Conservation (phyloP, 2,797 vertebrate species). For the Ptychadena robeensis region DNA sequence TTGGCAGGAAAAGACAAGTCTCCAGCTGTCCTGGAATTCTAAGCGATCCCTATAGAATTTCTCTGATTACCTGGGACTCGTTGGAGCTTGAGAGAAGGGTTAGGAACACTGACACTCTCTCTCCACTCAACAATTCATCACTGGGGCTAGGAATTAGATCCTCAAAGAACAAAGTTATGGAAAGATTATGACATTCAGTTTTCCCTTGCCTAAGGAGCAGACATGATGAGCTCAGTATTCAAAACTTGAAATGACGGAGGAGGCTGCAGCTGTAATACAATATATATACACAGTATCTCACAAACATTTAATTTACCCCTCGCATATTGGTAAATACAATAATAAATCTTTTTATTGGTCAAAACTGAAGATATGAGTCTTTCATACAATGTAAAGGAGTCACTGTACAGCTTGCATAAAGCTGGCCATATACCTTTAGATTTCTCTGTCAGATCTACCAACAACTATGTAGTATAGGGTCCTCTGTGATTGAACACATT, state of each 20-base stretch:
- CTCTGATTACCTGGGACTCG: slow-evolving; percentile 66
- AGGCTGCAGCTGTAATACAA: not conserved
- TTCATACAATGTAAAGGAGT: too few species aligned
- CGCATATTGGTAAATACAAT: too few species aligned
- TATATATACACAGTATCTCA: too few species aligned
- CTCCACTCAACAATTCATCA: not conserved
- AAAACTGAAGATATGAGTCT: too few species aligned
- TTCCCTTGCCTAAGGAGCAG: not conserved
- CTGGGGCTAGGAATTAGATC: not conserved
- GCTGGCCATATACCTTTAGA: too few species aligned
- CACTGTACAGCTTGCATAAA: too few species aligned
- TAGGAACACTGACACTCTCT: slow-evolving; percentile 29
- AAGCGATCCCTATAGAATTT: slow-evolving; percentile 65
- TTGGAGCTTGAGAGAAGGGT: slow-evolving; percentile 54
- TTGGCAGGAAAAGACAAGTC: slow-evolving; percentile 65
- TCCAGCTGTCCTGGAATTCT: slow-evolving; percentile 67
- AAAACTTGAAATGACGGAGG: not conserved
- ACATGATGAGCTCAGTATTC: not conserved
- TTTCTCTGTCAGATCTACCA: too few species aligned
- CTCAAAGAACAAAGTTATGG: not conserved
- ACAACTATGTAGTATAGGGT: too few species aligned
- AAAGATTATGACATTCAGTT: not conserved
- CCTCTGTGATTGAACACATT: too few species aligned
- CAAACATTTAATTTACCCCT: too few species aligned
- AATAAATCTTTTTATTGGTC: too few species aligned